Evolutionary conservation across 2,797 vertebrate genomes (phyloP).

Genomic region (Urosaurus nigricauda): DNA sequence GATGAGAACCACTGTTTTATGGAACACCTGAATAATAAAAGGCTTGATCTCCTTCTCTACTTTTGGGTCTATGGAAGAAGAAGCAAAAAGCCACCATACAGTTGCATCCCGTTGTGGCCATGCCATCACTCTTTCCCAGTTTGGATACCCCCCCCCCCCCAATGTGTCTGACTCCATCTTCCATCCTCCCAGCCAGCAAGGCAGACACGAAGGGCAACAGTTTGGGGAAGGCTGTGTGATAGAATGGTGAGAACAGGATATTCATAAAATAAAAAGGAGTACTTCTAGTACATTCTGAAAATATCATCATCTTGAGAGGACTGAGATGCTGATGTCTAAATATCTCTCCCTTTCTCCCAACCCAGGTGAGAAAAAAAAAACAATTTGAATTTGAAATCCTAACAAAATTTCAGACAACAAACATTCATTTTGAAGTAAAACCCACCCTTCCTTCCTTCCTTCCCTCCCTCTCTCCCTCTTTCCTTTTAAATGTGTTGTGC

Average conservation of each 20-base stretch:
- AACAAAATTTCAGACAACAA: neutral
- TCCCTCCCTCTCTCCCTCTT: no score
- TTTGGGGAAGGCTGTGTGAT: neutral
- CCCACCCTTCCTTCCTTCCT: neutral
- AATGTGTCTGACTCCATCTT: no score
- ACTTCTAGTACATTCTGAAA: neutral
- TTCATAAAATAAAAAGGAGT: neutral
- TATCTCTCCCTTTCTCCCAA: no score
- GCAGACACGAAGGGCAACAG: neutral
- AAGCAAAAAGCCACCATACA: neutral
- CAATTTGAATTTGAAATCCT: neutral
- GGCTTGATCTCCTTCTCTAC: neutral
- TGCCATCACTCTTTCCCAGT: neutral
- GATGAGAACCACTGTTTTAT: neutral
- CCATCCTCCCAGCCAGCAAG: neutral
- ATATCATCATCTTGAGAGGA: neutral
- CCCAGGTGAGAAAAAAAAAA: neutral
- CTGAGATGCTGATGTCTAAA: neutral
- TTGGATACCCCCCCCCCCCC: no score
- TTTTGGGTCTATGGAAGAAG: neutral
- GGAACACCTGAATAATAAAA: neutral
- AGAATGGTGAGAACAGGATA: neutral
- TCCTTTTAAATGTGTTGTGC: neutral
- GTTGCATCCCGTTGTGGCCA: neutral
- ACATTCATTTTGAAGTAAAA: neutral